Base-by-base conservation (phyloP, 1,140 invertebrate genomes). In the Cydia fagiglandana region DNA sequence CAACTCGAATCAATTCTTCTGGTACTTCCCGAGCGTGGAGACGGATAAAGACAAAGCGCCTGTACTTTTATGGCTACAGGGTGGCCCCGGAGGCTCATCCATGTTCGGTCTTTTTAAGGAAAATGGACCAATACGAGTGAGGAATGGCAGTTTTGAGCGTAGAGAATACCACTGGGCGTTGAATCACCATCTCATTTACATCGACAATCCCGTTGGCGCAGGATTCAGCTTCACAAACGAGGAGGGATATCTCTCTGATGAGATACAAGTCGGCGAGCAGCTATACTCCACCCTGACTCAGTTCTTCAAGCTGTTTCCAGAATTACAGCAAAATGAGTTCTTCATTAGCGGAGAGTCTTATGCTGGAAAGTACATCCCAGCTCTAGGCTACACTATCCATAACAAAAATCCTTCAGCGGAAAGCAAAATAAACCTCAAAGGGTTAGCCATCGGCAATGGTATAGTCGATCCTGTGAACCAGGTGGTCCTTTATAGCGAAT, bases 341-440 rank as follows among this genome's bases (percentile, higher is more conserved):
- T 97, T 95, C 91, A 94, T 98, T 0, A 96, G 96, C 3, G 97
- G 97, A 1, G 97, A 98, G 91, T 98, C 97, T 13, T 98, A 98
- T 91, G 97, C 94, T n/a, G 97, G 97, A 4, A 96, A 96, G 86
- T 97, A 97, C 93, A 95, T 97, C 0, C 97, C 97, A 20, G 95
- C 96, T 0, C 86, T 97, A 15, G 95, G 95, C 0, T 95, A 96
- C 84, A 95, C 95, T 17, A 97, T 98, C 70, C 95, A 97, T 84
- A 93, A 94, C 53, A 95, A 93, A 64, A 94, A 89, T 82, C 91
- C 78, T 74, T 78, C 78, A 53, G 93, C 95, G 9, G 86, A 94
- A 73, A 80, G 93, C 7, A 95, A 95, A 77, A 95, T 96, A 4
- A 96, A 96, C 80, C 84, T 96, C 0, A 94, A 95, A 89, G 96